Percentiles rank a stretch among this genome's conserved stretches.
phyloP scores from a whole-genome alignment of 92 coral and sea anemone genomes.

The Metridium senile region DNA sequence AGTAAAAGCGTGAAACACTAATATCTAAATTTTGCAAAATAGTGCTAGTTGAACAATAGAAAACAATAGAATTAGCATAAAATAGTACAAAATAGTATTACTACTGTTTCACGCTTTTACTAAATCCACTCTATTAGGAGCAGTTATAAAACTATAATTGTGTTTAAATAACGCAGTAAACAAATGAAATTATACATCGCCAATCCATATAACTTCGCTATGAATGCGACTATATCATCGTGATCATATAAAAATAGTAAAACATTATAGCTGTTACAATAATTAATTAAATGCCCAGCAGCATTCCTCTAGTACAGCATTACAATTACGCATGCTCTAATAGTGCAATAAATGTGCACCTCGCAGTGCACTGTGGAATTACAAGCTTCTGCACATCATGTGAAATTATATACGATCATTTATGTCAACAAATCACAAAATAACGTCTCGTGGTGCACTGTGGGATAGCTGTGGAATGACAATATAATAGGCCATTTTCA shows the following conservation, averaged over 20 bases:
- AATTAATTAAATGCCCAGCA: neutral
- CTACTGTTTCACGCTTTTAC: too few relatives aligned
- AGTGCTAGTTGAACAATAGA: too few relatives aligned
- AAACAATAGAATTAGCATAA: too few relatives aligned
- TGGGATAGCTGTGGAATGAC: neutral
- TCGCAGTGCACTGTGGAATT: neutral
- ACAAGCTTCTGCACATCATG: neutral
- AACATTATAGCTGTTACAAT: neutral
- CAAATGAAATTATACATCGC: neutral
- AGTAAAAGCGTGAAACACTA: too few relatives aligned
- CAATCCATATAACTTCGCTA: neutral
- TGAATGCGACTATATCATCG: neutral
- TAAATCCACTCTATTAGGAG: neutral
- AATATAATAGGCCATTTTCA: neutral
- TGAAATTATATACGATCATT: neutral
- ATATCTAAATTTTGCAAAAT: too few relatives aligned
- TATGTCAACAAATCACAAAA: neutral
- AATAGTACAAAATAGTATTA: too few relatives aligned
- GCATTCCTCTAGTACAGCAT: neutral
- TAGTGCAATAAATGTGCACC: neutral
- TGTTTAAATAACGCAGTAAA: constrained; percentile 7
- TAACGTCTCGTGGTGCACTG: neutral
- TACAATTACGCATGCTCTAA: neutral
- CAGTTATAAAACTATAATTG: constrained; percentile 1
- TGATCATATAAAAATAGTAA: constrained; percentile 1